A percentile compares a stretch with the other conserved stretches of the same genome.
phyloP scores from a whole-genome alignment of 2,113 vertebrate species.

The Odocoileus hemionus region DNA sequence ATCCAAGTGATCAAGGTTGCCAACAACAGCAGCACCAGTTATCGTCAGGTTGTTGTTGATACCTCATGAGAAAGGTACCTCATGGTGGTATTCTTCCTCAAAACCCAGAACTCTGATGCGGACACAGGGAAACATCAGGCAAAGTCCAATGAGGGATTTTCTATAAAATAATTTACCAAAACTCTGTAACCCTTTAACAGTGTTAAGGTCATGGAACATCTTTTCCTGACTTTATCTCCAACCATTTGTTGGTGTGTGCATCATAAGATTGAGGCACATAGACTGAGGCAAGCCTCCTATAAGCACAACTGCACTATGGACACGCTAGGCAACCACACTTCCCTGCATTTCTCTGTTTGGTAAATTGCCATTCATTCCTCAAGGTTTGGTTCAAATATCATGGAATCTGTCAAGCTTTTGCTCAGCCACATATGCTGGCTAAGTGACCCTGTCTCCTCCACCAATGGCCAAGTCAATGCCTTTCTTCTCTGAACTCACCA shows the following conservation, averaged over 20 bases:
- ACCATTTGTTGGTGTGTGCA: fast-evolving
- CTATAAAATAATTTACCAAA: not conserved
- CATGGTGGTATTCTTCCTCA: not conserved
- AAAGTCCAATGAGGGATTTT: not conserved
- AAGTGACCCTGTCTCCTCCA: not conserved
- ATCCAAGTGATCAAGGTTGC: not conserved
- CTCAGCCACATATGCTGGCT: not conserved
- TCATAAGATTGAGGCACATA: not conserved
- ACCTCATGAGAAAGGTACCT: fast-evolving
- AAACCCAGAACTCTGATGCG: not conserved
- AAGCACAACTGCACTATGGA: fast-evolving
- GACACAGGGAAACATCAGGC: not conserved
- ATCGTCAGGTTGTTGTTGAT: not conserved
- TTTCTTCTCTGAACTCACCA: not conserved
- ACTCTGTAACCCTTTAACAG: not conserved
- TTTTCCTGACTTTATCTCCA: not conserved
- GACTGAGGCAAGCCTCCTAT: not conserved
- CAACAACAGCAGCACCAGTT: not conserved
- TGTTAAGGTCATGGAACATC: not conserved
- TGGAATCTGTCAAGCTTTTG: not conserved
- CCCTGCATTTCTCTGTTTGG: not conserved
- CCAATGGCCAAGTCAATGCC: not conserved
- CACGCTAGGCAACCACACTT: fast-evolving
- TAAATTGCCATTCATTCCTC: not conserved
- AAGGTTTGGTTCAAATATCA: not conserved